phyloP scores from a whole-genome alignment of 2,113 vertebrate species.

The Bubo scandiacus region DNA sequence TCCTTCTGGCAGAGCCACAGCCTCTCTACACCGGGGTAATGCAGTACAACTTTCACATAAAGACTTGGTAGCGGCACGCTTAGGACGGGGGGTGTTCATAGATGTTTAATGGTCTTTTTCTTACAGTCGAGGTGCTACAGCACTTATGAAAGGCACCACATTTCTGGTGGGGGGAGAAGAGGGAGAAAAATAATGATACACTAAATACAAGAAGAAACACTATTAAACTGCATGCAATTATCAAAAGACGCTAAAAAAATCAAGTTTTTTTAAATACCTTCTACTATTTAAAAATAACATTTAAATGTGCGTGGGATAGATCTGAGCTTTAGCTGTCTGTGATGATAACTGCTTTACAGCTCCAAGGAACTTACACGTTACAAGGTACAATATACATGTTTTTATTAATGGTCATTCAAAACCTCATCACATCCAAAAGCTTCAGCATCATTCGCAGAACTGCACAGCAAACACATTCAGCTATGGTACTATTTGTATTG shows the following conservation, averaged over 20 bases:
- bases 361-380: not conserved
- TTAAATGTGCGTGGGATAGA: not conserved
- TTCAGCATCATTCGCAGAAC: not conserved
- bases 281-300: not conserved
- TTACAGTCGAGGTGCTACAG: not conserved
- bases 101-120: slow-evolving; percentile 22
- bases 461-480: not conserved
- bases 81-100: not conserved
- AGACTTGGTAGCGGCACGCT: not conserved
- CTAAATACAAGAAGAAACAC: not conserved
- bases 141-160: not conserved
- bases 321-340: not conserved
- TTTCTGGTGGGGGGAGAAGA: not conserved
- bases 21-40: not conserved
- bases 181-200: not conserved
- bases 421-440: not conserved
- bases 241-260: not conserved
- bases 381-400: not conserved
- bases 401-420: not conserved
- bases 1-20: not conserved
- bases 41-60: not conserved
- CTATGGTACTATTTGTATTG: not conserved
- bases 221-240: not conserved
- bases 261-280: slow-evolving; percentile 21
- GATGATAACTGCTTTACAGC: not conserved